Percentiles rank a stretch among this genome's conserved stretches.
phyloP scores from a whole-genome alignment of 2,113 vertebrate genomes.

The Climacteris rufus region DNA sequence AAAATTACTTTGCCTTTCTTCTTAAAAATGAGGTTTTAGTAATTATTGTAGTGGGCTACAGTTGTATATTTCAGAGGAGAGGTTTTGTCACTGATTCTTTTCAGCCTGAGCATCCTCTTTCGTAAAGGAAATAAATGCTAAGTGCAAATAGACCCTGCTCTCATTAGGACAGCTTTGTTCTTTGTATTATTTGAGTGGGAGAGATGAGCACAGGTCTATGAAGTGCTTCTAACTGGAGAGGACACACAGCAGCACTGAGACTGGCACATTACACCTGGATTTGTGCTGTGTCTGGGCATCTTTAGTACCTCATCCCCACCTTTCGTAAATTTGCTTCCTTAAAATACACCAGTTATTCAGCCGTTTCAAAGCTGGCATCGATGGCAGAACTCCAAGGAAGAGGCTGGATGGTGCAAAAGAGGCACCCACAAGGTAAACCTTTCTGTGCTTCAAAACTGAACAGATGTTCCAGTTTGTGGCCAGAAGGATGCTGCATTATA shows the following conservation, averaged over 20 bases:
- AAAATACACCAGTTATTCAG: not conserved
- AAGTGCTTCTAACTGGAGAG: not conserved
- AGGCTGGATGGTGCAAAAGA: not conserved
- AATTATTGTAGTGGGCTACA: not conserved
- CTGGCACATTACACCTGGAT: not conserved
- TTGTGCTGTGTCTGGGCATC: not conserved
- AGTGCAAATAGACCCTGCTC: not conserved
- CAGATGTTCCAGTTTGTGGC: not conserved
- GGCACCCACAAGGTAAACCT: not conserved
- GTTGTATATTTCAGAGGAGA: not conserved
- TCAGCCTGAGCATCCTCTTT: not conserved
- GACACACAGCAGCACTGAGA: not conserved
- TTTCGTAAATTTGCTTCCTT: not conserved
- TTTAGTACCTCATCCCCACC: not conserved
- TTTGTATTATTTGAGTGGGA: not conserved
- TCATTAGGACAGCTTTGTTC: not conserved
- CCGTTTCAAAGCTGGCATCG: not conserved
- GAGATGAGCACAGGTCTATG: not conserved
- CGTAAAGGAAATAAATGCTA: not conserved
- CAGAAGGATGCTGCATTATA: not conserved
- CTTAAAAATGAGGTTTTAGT: not conserved
- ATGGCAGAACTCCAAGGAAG: not conserved
- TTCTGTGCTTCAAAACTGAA: not conserved
- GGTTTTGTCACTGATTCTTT: not conserved
- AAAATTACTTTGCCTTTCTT: not conserved